Evolutionary conservation across 2,797 vertebrate genomes (phyloP), one percentile per base, ranked within the genome.

Genomic region (Sebastes glaucus): DNA sequence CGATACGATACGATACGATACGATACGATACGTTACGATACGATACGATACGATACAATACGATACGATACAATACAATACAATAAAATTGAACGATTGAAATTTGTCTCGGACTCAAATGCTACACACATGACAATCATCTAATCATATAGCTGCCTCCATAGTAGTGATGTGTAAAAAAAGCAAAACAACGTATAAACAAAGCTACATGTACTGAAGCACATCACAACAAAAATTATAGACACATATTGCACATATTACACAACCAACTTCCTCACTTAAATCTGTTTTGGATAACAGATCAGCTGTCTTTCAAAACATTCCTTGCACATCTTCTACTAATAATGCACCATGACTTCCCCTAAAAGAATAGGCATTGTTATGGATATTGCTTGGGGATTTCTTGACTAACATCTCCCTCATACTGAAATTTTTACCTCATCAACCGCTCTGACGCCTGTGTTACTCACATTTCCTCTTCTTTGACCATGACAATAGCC

Each of bases 381-480:
- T 35, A 2, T 8, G 1, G 9, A 38, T 77, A 46, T 55, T 35
- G 16, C 8, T 33, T 2, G 77, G 78, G 82, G 46, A 81, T 84
- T 87, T 87, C 46, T 66, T 0, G 23, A 57, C 6, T 14, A 13
- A 77, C 78, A 59, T 20, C 4, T 32, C 53, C 64, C 67, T 10
- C 7, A 16, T 9, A 0, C 22, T 35, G 8, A 2, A 22, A 4
- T 20, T 2, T 4, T 81, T 65, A 30, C 52, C 18, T 83, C 79
- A 85, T 76, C 11, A 32, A 38, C 27, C 23, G 11, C 20, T 62
- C 28, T 82, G 67, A 86, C 20, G 49, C 7, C 5, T 28, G 49
- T 65, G n/a, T 90, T 80, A 81, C 59, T 92, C 87, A 90, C 6
- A 7, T 77, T 92, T 93, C 91, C 90, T 83, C 23, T 32, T 55